Evolutionary conservation across 2,888 invertebrate species (phyloP), one percentile per base, ranked within the genome.

Genomic region (Tenthredo amoena): DNA sequence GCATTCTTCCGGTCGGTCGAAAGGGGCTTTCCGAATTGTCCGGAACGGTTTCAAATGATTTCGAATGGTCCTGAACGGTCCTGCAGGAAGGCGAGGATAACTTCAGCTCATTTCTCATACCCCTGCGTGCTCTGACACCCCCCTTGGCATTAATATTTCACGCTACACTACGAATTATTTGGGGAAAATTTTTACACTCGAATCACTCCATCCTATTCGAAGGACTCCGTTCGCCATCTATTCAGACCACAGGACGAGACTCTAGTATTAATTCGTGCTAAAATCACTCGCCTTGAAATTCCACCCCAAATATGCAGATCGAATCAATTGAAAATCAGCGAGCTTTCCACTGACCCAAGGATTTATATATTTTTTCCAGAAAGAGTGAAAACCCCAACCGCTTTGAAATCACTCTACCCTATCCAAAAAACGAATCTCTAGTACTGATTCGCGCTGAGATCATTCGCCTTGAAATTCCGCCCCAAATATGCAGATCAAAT

Each of bases 141-240:
- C 58, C 81, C 58, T 62, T 26, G 40, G 62, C 62, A 81, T 43
- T 81, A 58, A 81, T 81, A 81, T 81, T 81, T 77, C 47, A 77
- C 58, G 40, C 26, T 55, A 55, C 40, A 55, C 34, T 47, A 55
- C 50, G 77, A 77, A 77, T 77, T n/a, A 77, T 77, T 55, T 10
- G 55, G 18, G n/a, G 21, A 55, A 77, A 77, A 77, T 34, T 50
- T 50, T 34, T 10, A 55, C 74, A 12, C 74, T 43, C n/a, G 74
- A 43, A 74, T 74, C 74, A 43, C 74, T 40, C 26, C 74, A 18
- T 74, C 40, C 74, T 74, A 74, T 74, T 21, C 74, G 5, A 18
- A 18, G 74, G 43, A 74, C 18, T 10, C 43, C 21, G 5, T 50
- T 50, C 50, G 10, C 10, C 21, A n/a, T 34, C 15, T 74, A 74